Base-by-base conservation (phyloP, 2,797 vertebrate species). In the Oryzias dopingdopingensis region DNA sequence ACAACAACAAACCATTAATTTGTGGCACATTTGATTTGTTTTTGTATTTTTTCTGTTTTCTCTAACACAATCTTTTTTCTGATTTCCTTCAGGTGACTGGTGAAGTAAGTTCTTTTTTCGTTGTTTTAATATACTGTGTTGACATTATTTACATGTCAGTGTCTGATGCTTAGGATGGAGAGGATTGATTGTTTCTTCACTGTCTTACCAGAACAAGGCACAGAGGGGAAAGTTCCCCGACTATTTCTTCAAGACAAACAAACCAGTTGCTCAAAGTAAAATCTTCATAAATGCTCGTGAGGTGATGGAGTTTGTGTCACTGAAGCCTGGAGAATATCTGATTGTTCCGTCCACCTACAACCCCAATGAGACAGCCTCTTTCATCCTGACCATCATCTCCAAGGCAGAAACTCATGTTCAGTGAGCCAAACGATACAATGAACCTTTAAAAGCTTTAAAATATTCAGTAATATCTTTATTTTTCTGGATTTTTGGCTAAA, bases 281-380 rank as follows among this genome's bases (percentile, higher is more conserved):
- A 37, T 3, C 14, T 80, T 45, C 24, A 2, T 58, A 2, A 69
- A 87, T 0, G n/a, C 64, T 0, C 84, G 90, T 1, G 83, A 89
- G 26, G 85, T 88, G 43, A 88, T 64, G 62, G 73, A 82, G 66
- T 77, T 79, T 14, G 37, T 85, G 0, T 6, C 0, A 0, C 67
- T 92, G 54, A 72, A 64, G 26, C 77, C 91, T 0, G 91, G 79
- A 1, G 77, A 87, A 20, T 91, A 91, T 49, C 51, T 92, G 51
- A 85, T 92, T 0, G 82, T 92, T 14, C 91, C 90, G 0, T 84
- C 76, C 44, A 87, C 88, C 4, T 72, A 42, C 16, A 29, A 22
- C 0, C 64, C 80, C 44, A 75, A 85, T 1, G 65, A 88, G 40
- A 68, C 71, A 0, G 79, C 77, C 5, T 86, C 86, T 43, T 91